Base-by-base conservation (phyloP, 1,140 invertebrate species). In the Cyclina sinensis region DNA sequence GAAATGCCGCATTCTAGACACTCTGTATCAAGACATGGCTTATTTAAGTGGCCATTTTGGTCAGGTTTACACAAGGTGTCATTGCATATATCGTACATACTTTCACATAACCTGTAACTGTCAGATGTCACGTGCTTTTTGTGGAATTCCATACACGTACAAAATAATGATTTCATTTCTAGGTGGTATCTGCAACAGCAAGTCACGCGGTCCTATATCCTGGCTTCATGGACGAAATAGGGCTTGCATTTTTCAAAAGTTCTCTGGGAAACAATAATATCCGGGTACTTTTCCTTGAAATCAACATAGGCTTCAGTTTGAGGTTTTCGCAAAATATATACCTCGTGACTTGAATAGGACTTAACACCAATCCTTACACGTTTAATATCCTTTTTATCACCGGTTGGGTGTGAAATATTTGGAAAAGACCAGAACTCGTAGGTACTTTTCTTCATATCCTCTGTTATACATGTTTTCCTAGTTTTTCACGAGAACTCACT, bases 121-220 rank as follows among this genome's bases (percentile, higher is more conserved):
- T 24, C n/a, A 11, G n/a, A 24, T 7, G n/a, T 1, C 32, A 37
- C 32, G 35, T 73, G 14, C 37, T 65, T 30, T 54, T 46, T 83
- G 21, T 39, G 5, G 43, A 39, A 83, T 46, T 83, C 24, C 62
- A 62, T 83, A 18, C 62, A 46, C n/a, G 18, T 65, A 5, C 24
- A 7, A 37, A 73, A 84, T 27, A 48, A 2, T 35, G 46, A 35
- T 84, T 35, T 84, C 21, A 54, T 74, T 57, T 84, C 81, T 11
- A 73, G 16, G 48, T 73, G 81, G 48, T 84, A 73, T 73, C 81
- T 0, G 62, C 59, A 83, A 35, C 81, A 83, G 39, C 81, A 84
- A 7, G 43, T 84, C 11, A 59, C 24, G 1, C 81, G n/a, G 30
- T 84, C 65, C 24, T 73, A 73, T 73, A 32, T 9, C 11, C 30